Evolutionary conservation across 2,888 invertebrate species (phyloP), one percentile per base, ranked within the genome.

Genomic region (Erannis defoliaria): DNA sequence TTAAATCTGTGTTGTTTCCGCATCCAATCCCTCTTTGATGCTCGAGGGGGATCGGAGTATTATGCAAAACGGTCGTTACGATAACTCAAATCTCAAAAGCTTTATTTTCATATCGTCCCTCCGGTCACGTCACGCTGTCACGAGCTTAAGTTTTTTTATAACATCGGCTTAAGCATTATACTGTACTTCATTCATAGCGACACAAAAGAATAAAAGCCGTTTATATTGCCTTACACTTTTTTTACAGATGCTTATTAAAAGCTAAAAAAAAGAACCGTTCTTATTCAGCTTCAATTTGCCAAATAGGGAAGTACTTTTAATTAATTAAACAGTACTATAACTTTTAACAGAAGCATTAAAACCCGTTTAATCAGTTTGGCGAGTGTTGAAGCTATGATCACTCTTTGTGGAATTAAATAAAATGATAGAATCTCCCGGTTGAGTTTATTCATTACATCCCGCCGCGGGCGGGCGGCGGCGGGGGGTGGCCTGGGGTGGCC

Each of bases 361-460:
- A 68, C 68, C 61, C 71, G 72, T 74, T 75, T 76, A 82, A 83
- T 82, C 78, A 79, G 76, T 79, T 79, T 73, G 72, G 70, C 72
- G 74, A 80, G 74, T 80, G 81, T 78, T 81, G 77, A 81, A 83
- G 77, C 77, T 80, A 85, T 84, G 86, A 88, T 89, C 86, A 85
- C 82, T 87, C 85, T 85, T 88, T 85, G 86, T 85, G 81, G 85
- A 89, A 89, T 91, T 86, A 89, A 88, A 87, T 88, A 86, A 86
- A 88, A 88, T 86, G 84, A 85, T 85, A 82, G 83, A 87, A 85
- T 84, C 85, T 84, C 82, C 79, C 88, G 85, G 88, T 88, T 83
- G 89, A 90, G 92, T 93, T 92, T 93, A 92, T 93, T 93, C 93
- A 93, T 93, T 93, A 91, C 89, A 86, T 82, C 81, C 87, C 83